A percentile compares a stretch with the other conserved stretches of the same genome.
Conservation (phyloP, 2,113 vertebrate genomes). For the Protobothrops flavoviridis region DNA sequence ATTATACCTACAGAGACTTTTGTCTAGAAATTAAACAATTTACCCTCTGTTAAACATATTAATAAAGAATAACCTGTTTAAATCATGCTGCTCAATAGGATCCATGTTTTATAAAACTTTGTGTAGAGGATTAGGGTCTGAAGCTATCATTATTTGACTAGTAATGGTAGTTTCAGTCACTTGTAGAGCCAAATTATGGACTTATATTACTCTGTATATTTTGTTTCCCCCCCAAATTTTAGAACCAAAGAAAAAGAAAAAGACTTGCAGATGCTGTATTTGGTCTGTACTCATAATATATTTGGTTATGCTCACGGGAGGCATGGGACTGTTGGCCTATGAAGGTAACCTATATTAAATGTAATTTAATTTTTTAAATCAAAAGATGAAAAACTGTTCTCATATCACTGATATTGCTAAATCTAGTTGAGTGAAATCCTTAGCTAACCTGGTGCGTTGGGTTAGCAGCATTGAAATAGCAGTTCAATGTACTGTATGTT, state of each 20-base stretch:
- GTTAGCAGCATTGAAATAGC: background rate
- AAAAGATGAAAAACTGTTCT: background rate
- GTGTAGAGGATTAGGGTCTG: background rate
- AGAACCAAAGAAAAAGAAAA: constrained; percentile 61
- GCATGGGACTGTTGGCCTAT: constrained; percentile 52
- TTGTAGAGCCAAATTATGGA: background rate
- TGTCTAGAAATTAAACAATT: background rate
- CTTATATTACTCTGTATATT: background rate
- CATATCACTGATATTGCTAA: background rate
- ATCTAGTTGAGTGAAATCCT: background rate
- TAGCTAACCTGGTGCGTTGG: background rate
- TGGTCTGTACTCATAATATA: constrained; percentile 11
- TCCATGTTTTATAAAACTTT: background rate
- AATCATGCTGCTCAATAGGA: background rate
- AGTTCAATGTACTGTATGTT: background rate
- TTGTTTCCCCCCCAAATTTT: constrained; percentile 29
- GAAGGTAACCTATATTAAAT: constrained; percentile 56
- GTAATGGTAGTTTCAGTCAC: background rate
- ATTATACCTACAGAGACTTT: background rate
- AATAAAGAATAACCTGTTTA: background rate
- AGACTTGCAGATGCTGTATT: constrained; percentile 5
- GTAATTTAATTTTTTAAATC: background rate
- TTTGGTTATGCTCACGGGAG: constrained; percentile 58
- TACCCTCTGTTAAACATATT: background rate
- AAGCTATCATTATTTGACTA: background rate